Percentiles rank a stretch among this genome's conserved stretches.
These are phyloP conservation scores for Phalacrocorax brasilianus DNA, from an alignment of 2,113 vertebrate species.

Conservation along the genomic window DNA sequence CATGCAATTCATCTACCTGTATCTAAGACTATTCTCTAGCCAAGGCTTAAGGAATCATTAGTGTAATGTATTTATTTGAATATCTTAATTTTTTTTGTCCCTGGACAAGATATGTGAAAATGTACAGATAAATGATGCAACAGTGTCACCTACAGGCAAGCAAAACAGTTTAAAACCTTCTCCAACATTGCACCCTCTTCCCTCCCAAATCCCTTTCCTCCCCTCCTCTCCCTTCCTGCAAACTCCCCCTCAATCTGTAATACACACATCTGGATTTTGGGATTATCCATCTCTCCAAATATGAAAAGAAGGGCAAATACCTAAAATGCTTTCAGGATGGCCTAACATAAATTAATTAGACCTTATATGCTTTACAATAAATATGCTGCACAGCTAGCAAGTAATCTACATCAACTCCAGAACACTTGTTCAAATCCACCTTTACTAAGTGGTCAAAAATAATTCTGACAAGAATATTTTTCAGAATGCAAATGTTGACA, in stretches of 20 bases:
- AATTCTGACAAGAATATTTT: background rate
- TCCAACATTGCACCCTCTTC: background rate
- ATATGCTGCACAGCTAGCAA: background rate
- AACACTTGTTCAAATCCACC: background rate
- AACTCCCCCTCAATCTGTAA: background rate
- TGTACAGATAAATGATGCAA: constrained; percentile 66
- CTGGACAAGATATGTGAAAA: constrained; percentile 60
- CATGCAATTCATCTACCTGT: background rate
- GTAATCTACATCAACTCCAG: background rate
- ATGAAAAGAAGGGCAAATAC: constrained; percentile 5
- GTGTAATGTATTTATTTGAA: background rate
- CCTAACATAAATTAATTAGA: constrained; percentile 41
- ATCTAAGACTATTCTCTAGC: background rate
- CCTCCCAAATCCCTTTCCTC: background rate
- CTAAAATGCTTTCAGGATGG: constrained; percentile 19
- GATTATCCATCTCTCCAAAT: constrained; percentile 27
- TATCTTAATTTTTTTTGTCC: constrained; percentile 21
- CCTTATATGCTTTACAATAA: background rate
- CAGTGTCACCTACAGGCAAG: constrained; percentile 81
- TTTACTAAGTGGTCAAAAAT: background rate
- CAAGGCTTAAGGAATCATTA: background rate
- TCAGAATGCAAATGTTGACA: background rate
- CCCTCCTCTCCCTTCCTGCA: background rate
- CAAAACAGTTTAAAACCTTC: background rate
- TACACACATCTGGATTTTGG: background rate